Percentiles rank a stretch among this genome's conserved stretches.
Conservation (phyloP, 2,113 vertebrate genomes). For the Galemys pyrenaicus region DNA sequence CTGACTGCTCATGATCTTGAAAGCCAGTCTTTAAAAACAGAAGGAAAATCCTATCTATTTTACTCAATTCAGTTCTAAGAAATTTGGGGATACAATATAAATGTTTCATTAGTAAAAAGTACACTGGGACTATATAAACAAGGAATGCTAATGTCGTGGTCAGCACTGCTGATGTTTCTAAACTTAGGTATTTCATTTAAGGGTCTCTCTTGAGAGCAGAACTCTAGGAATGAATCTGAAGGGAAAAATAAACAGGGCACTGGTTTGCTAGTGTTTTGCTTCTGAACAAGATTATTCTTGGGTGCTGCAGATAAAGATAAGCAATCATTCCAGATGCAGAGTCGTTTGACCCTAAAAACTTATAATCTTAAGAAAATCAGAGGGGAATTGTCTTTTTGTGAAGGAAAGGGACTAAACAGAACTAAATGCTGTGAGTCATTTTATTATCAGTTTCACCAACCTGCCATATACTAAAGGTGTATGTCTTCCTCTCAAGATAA, state of each 20-base stretch:
- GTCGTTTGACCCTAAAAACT: neutral
- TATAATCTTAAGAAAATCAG: slow-evolving; percentile 5
- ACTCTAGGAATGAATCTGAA: neutral
- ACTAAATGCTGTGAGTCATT: neutral
- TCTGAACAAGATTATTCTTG: neutral
- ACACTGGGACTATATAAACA: neutral
- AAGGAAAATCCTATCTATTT: slow-evolving; percentile 60
- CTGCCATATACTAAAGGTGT: neutral
- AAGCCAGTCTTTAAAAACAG: slow-evolving; percentile 44
- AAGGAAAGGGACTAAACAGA: neutral
- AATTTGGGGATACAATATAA: neutral
- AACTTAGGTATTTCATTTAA: slow-evolving; percentile 49
- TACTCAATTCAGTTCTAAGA: slow-evolving; percentile 54
- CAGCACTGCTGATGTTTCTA: slow-evolving; percentile 1
- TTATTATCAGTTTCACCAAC: neutral
- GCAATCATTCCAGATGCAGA: neutral
- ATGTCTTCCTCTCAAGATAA: neutral
- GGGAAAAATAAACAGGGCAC: slow-evolving; percentile 3
- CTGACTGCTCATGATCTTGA: slow-evolving; percentile 25
- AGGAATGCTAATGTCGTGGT: neutral
- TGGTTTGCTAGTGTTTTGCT: neutral
- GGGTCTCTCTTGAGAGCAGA: neutral
- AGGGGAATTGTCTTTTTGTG: slow-evolving; percentile 1
- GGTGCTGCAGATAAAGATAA: neutral
- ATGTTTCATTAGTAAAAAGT: neutral